Evolutionary conservation across 2,797 vertebrate genomes (phyloP), one percentile per base, ranked within the genome.

Genomic region (Champsocephalus gunnari): DNA sequence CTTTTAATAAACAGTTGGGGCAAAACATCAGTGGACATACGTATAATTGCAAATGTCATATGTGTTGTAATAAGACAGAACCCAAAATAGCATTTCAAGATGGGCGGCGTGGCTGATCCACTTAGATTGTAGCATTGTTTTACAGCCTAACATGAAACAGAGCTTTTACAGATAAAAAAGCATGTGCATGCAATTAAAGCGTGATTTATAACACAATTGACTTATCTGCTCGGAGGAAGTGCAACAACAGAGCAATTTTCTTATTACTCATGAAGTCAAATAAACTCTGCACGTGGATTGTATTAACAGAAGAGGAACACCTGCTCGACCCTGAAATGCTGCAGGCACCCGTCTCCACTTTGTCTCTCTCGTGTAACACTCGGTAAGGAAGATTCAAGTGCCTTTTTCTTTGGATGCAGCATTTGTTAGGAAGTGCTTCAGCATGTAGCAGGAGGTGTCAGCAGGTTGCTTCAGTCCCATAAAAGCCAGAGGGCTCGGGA

Each of bases 21-120:
- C 71, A 32, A 66, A 43, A 82, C 68, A 92, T 90, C 82, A 77
- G 77, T 66, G 87, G 87, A 82, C 79, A 45, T 83, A 24, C 24
- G 24, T 24, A 79, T 91, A 92, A 92, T 92, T 92, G 82, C 71
- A 75, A 89, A 90, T 92, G 83, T 88, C 82, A 73, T 71, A 71
- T 66, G 85, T 76, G 72, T 85, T 89, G 81, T 66, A 79, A 89
- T 89, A 81, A 90, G 77, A 66, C 74, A 43, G 34, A 87, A 74
- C 75, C 76, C 74, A 82, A 83, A 91, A 89, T 85, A 85, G 34
- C 63, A 70, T 71, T 87, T 86, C 63, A 48, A 61, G 61, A 55
- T 64, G 53, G 19, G 74, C 61, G 55, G 41, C 62, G 70, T 49
- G 41, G 64, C 51, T 9, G 70, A 78, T 81, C 76, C 6, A 53